These are phyloP conservation scores for Nebria ingens DNA, from an alignment of 1,140 invertebrate species.

Conservation along the genomic window DNA sequence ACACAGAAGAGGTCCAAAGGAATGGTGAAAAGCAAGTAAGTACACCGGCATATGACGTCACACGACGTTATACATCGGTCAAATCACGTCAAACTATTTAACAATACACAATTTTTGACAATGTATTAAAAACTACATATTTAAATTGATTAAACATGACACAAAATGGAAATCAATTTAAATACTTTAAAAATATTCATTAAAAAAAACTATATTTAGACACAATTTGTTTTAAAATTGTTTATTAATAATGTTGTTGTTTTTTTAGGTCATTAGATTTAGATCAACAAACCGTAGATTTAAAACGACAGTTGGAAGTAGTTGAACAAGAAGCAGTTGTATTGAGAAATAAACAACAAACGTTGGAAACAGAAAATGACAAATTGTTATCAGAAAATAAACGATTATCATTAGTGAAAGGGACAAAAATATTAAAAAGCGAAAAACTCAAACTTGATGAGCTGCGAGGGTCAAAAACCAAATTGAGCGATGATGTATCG, in stretches of 20 bases:
- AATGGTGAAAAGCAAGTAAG: constrained; percentile 50
- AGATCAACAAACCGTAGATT: constrained; percentile 50
- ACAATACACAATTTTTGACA: too few species aligned
- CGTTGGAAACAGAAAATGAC: constrained; percentile 63
- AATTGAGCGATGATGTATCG: constrained; percentile 46
- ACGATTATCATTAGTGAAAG: constrained; percentile 40
- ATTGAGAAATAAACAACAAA: constrained; percentile 49
- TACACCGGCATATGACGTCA: too few species aligned
- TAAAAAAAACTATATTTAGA: not conserved
- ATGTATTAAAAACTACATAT: too few species aligned
- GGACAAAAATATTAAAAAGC: constrained; percentile 39
- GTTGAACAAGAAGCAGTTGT: constrained; percentile 61
- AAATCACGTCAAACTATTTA: too few species aligned
- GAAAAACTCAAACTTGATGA: constrained; percentile 38
- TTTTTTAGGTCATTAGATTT: constrained; percentile 46
- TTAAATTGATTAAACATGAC: too few species aligned
- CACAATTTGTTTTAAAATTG: not conserved
- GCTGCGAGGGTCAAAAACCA: too few species aligned
- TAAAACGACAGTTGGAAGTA: constrained; percentile 60
- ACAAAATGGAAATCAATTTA: too few species aligned
- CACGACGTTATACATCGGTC: too few species aligned
- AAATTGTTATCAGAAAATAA: constrained; percentile 61
- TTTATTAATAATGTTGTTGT: not conserved
- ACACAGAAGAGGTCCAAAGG: constrained; percentile 50
- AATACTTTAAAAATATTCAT: too few species aligned